phyloP scores from a whole-genome alignment of 2,797 vertebrate species.

The Otolemur crassicaudatus region DNA sequence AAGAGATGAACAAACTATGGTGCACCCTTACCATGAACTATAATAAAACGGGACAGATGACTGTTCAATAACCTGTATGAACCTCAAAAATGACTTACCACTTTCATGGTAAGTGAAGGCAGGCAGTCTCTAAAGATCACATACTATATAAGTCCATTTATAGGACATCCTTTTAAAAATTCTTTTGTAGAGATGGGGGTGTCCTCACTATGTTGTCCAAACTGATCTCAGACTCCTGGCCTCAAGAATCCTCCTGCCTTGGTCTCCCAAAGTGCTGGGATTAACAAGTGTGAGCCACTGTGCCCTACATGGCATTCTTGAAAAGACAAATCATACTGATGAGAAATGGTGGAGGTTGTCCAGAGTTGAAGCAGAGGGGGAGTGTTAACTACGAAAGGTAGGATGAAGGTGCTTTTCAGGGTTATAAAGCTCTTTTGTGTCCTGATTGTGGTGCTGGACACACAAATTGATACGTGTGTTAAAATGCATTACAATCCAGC shows the following conservation, averaged over 20 bases:
- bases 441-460: background rate
- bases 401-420: background rate
- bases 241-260: background rate
- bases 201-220: background rate
- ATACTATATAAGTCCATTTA: background rate
- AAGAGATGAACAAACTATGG: background rate
- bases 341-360: background rate
- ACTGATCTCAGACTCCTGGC: background rate
- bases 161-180: background rate
- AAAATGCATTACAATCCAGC: background rate
- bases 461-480: background rate
- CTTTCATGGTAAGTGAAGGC: background rate
- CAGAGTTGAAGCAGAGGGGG: background rate
- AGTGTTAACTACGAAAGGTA: background rate
- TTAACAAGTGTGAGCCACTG: background rate
- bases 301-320: background rate
- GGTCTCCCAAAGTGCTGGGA: background rate
- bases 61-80: background rate
- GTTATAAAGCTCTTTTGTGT: background rate
- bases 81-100: background rate
- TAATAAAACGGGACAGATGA: background rate
- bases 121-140: background rate
- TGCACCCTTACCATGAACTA: background rate
- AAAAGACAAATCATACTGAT: background rate
- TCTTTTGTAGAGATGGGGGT: background rate